These are phyloP conservation scores for Helicolenus hilgendorfi DNA, from an alignment of 2,797 vertebrate genomes.

Conservation along the genomic window DNA sequence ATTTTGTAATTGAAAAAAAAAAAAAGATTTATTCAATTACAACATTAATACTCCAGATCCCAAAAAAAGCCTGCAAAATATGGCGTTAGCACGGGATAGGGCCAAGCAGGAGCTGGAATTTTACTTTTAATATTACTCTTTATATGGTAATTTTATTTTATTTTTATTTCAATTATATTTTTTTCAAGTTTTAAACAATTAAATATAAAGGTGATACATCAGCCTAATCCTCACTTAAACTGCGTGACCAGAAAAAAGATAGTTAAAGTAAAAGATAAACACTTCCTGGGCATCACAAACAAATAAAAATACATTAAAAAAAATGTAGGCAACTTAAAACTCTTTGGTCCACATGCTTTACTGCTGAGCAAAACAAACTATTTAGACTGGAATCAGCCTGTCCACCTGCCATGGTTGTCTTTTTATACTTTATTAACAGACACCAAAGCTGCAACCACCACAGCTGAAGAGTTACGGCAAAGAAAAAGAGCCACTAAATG, in stretches of 20 bases:
- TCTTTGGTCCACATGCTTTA: slow-evolving; percentile 53
- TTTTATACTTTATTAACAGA: background rate
- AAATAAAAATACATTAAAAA: background rate
- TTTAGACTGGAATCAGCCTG: background rate
- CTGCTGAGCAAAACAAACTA: background rate
- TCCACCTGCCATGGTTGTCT: background rate
- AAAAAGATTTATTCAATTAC: background rate
- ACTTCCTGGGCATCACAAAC: background rate
- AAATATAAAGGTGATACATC: background rate
- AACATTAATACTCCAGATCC: background rate
- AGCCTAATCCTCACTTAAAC: background rate
- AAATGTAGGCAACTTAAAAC: slow-evolving; percentile 19
- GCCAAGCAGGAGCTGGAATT: background rate
- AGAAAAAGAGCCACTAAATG: background rate
- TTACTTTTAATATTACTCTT: background rate
- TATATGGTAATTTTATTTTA: background rate
- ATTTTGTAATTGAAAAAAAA: background rate
- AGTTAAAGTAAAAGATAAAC: background rate
- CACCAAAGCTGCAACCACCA: background rate
- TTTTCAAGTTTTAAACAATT: background rate
- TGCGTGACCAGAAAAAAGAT: background rate
- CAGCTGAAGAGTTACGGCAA: background rate
- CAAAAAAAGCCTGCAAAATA: background rate
- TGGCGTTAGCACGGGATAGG: background rate
- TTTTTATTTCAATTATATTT: background rate